Evolutionary conservation across 2,888 invertebrate species (phyloP).

Genomic region (Macaria liturata): DNA sequence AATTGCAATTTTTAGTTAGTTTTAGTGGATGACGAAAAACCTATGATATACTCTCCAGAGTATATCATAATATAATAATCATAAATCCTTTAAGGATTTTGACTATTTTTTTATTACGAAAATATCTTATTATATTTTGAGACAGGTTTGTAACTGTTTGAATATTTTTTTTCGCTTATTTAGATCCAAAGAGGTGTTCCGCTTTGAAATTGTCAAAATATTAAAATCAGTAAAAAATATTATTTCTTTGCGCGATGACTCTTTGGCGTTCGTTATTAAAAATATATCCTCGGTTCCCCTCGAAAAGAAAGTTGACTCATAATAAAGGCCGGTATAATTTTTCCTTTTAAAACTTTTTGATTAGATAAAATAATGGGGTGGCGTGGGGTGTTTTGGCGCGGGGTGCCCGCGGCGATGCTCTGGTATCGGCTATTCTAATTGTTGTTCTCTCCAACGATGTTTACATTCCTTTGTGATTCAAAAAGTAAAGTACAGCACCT

Average conservation of each 20-base stretch:
- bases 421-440: conserved; percentile 81
- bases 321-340: conserved; percentile 83
- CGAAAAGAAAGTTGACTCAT: conserved; percentile 80
- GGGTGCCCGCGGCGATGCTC: conserved; percentile 67
- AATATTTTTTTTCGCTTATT: not conserved
- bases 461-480: conserved; percentile 70
- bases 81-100: too few relatives aligned
- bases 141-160: not conserved
- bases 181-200: not conserved
- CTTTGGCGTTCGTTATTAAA: conserved; percentile 79
- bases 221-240: conserved; percentile 34
- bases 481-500: conserved; percentile 46
- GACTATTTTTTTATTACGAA: too few relatives aligned
- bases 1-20: too few relatives aligned
- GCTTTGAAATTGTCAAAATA: conserved; percentile 54
- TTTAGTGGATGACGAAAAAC: too few relatives aligned
- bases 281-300: conserved; percentile 78
- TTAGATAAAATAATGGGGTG: conserved; percentile 84
- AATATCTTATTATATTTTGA: too few relatives aligned
- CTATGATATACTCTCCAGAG: not conserved
- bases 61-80: too few relatives aligned
- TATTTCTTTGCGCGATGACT: conserved; percentile 38
- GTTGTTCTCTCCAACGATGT: conserved; percentile 74
- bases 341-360: conserved; percentile 85
- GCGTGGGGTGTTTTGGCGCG: conserved; percentile 58